Conservation (phyloP, 2,888 invertebrate species). For the Trachelus tabidus region DNA sequence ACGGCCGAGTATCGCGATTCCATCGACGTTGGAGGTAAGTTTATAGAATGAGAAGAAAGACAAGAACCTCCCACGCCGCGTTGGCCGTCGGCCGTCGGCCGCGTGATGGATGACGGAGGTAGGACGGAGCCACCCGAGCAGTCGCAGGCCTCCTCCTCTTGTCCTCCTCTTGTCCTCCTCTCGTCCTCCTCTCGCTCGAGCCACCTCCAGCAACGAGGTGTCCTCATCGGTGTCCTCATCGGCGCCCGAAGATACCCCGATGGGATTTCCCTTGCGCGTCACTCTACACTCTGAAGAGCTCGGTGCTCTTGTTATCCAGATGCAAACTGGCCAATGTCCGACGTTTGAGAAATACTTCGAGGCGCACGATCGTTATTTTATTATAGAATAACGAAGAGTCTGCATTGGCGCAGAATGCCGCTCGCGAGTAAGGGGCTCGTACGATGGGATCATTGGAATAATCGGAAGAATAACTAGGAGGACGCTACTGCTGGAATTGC, state of each 20-base stretch:
- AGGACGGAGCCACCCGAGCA: slow-evolving; percentile 15
- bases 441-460: slow-evolving; percentile 17
- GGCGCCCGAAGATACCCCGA: background rate
- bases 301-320: no score
- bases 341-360: no score
- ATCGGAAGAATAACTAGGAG: slow-evolving; percentile 27
- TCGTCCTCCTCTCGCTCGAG: background rate
- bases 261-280: no score
- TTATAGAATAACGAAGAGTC: no score
- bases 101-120: slow-evolving; percentile 44
- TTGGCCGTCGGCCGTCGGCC: slow-evolving; percentile 12
- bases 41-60: slow-evolving; percentile 25
- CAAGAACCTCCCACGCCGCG: slow-evolving; percentile 42
- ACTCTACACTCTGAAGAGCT: no score
- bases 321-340: no score
- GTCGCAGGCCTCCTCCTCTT: no score
- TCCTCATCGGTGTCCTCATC: background rate
- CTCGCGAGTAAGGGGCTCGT: no score
- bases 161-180: background rate
- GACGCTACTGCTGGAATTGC: no score
- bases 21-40: slow-evolving; percentile 45
- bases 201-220: background rate
- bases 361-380: no score
- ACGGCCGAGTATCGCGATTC: background rate
- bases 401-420: no score